phyloP scores from a whole-genome alignment of 2,888 invertebrate genomes.

The Cataglyphis albicans region DNA sequence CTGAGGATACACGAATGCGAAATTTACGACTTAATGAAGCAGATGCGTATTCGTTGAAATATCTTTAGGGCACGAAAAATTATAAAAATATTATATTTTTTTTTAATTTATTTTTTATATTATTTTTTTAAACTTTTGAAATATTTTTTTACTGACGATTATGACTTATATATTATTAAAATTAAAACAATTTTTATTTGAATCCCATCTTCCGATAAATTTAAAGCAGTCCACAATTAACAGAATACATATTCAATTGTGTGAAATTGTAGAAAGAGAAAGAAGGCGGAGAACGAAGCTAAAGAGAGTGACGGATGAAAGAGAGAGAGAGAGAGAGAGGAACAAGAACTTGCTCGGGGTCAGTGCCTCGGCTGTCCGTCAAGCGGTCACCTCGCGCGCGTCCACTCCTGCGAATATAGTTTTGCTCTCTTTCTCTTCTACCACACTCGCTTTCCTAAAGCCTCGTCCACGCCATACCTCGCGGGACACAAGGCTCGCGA shows the following conservation, averaged over 20 bases:
- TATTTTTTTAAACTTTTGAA: background rate
- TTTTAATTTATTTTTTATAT: too few relatives aligned
- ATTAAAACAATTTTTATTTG: constrained; percentile 25
- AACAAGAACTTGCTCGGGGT: constrained; percentile 81
- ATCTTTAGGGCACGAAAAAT: background rate
- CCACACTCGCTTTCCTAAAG: constrained; percentile 46
- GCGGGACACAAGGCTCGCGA: constrained; percentile 51
- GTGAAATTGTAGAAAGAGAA: constrained; percentile 21
- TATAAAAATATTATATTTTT: background rate
- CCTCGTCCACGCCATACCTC: constrained; percentile 29
- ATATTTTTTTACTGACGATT: background rate
- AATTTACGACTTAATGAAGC: background rate
- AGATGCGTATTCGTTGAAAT: background rate
- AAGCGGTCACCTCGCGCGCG: constrained; percentile 79
- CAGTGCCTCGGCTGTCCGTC: constrained; percentile 65
- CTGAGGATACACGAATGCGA: background rate
- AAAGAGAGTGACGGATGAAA: constrained; percentile 43
- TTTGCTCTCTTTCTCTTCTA: constrained; percentile 44
- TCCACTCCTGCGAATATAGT: constrained; percentile 70
- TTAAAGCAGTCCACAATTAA: constrained; percentile 28
- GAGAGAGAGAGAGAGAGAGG: constrained; percentile 59
- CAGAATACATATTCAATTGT: background rate
- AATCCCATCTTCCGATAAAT: constrained; percentile 1
- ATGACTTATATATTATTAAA: constrained; percentile 9
- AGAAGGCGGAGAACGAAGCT: constrained; percentile 12